phyloP scores from a whole-genome alignment of 1,140 invertebrate genomes.

The Temnothorax longispinosus region DNA sequence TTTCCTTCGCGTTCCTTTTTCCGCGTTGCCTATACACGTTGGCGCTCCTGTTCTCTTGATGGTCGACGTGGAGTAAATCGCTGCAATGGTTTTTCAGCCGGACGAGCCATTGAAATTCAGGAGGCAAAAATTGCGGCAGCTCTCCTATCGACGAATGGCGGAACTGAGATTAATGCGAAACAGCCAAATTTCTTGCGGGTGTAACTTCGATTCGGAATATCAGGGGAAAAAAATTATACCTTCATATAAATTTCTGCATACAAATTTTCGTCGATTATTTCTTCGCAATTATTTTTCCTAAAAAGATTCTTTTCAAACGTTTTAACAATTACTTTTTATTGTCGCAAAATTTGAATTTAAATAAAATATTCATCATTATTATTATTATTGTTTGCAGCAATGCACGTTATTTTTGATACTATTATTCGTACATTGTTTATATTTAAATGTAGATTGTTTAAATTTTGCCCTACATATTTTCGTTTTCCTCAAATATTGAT shows the following conservation, averaged over 20 bases:
- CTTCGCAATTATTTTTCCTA: background rate
- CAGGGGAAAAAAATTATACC: background rate
- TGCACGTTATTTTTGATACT: background rate
- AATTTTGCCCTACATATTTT: background rate
- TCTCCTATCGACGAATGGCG: background rate
- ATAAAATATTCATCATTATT: background rate
- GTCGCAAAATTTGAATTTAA: background rate
- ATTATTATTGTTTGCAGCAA: background rate
- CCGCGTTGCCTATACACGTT: slow-evolving; percentile 36
- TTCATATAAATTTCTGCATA: background rate
- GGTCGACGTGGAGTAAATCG: slow-evolving; percentile 51
- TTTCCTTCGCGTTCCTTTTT: slow-evolving; percentile 45
- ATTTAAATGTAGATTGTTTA: background rate
- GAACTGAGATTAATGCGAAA: slow-evolving; percentile 40
- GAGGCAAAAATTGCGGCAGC: slow-evolving; percentile 38
- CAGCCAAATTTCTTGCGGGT: slow-evolving; percentile 16
- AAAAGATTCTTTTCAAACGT: background rate
- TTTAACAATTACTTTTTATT: background rate
- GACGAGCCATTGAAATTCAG: slow-evolving; percentile 53
- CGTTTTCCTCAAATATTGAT: slow-evolving; percentile 19
- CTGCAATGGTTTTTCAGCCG: slow-evolving; percentile 44
- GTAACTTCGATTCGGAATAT: background rate
- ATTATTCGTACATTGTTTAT: background rate
- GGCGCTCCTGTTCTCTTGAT: slow-evolving; percentile 34
- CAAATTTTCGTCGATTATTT: background rate